These are phyloP conservation scores for Hesperia comma DNA, from an alignment of 2,888 invertebrate species.

Conservation along the genomic window DNA sequence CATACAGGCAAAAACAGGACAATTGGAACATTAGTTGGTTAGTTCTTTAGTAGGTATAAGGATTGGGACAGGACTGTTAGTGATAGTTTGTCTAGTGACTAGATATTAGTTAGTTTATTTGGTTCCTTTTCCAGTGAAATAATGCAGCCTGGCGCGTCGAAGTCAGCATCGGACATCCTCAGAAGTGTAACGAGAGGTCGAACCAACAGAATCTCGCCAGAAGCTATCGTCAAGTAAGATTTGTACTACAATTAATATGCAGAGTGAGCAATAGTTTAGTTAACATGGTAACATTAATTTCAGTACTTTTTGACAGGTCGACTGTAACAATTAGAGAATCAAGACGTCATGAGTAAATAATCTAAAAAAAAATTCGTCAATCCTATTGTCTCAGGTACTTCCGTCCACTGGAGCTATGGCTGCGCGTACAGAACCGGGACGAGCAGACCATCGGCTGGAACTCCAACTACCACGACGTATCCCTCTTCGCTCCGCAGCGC, in stretches of 20 bases:
- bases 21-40: too few relatives aligned
- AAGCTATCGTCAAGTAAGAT: conserved; percentile 86
- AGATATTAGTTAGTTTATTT: too few relatives aligned
- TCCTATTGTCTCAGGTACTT: conserved; percentile 88
- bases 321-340: too few relatives aligned
- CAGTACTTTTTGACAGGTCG: too few relatives aligned
- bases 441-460: conserved; percentile 91
- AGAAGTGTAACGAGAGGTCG: conserved; percentile 87
- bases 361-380: too few relatives aligned
- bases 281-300: too few relatives aligned
- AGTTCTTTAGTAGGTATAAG: too few relatives aligned
- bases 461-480: conserved; percentile 86
- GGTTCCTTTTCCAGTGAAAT: conserved; percentile 86
- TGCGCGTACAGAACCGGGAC: conserved; percentile 89
- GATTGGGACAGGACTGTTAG: too few relatives aligned
- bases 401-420: conserved; percentile 90
- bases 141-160: conserved; percentile 87
- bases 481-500: conserved; percentile 76
- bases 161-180: conserved; percentile 89
- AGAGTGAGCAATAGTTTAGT: too few relatives aligned
- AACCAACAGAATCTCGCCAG: conserved; percentile 89
- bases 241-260: background rate
- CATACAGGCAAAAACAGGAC: too few relatives aligned
- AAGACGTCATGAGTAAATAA: too few relatives aligned
- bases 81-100: too few relatives aligned